Evolutionary conservation across 2,797 vertebrate genomes (phyloP), one percentile per base, ranked within the genome.

Genomic region (Cirrhinus mrigala): DNA sequence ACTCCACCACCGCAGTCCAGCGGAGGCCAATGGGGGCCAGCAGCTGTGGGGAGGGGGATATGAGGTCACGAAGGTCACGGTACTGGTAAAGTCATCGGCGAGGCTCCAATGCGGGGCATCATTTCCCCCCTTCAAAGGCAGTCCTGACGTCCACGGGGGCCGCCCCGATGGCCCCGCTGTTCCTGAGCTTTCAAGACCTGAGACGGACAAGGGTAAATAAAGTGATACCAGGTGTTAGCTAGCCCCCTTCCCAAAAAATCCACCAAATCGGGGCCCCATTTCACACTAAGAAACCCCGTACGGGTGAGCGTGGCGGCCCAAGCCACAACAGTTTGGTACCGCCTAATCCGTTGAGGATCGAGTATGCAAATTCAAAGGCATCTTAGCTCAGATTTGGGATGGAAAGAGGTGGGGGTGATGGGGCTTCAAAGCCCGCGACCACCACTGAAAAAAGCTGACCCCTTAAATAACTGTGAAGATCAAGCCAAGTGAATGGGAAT

Each of bases 221-320:
- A 96, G 95, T 96, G 94, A 95, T 96, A 95, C 95, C 95, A 96
- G 95, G 95, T 96, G 95, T 95, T 92, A 91, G 89, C 29, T 29
- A 40, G 33, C 11, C 62, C 46, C 91, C 91, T 27, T 40, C 90
- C 90, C 90, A 86, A 92, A 92, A 93, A 92, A 88, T 68, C 86
- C 92, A 93, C 91, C 90, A 92, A 89, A 91, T 85, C 60, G 88
- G 89, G 92, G 92, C 91, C 89, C 89, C 92, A 89, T 92, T 94
- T 94, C 93, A 93, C 93, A 94, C 93, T 90, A 83, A 81, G 50
- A 86, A 90, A 91, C 91, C 91, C 91, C 91, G 87, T 68, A 62
- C 33, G 68, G 75, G 58, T 68, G 58, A 79, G 81, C 20, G 54
- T 83, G 50, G 48, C 40, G 48, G 69, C 74, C 82, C 73, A 20